These are phyloP conservation scores for Deilephila porcellus DNA, from an alignment of 2,888 invertebrate species.

Conservation along the genomic window DNA sequence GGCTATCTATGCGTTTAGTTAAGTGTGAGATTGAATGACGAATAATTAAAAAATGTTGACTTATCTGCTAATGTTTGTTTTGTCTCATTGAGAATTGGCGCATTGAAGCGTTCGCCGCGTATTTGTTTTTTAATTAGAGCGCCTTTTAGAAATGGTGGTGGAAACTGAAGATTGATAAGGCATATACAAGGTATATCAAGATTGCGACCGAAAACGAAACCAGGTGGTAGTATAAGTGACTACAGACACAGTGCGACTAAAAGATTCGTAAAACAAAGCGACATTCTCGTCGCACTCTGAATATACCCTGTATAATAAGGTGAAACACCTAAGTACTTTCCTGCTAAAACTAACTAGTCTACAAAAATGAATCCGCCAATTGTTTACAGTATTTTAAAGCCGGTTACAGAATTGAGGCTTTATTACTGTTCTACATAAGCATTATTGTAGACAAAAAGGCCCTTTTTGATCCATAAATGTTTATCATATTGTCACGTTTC, in stretches of 20 bases:
- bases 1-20: neutral
- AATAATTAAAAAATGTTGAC: conserved; percentile 7
- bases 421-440: neutral
- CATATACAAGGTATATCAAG: too few species aligned
- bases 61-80: neutral
- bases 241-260: too few species aligned
- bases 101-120: neutral
- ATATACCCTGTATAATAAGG: too few species aligned
- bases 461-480: neutral
- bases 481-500: neutral
- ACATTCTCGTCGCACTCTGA: neutral
- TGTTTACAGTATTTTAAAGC: neutral
- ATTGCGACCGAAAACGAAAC: too few species aligned
- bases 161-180: too few species aligned
- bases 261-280: neutral
- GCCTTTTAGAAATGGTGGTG: neutral
- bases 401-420: neutral
- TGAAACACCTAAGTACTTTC: neutral
- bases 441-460: conserved; percentile 5
- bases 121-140: too few species aligned
- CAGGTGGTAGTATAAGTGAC: too few species aligned
- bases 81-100: neutral
- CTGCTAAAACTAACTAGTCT: too few species aligned
- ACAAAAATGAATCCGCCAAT: too few species aligned
- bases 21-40: neutral